phyloP scores from a whole-genome alignment of 2,797 vertebrate genomes.

The Decapterus maruadsi region DNA sequence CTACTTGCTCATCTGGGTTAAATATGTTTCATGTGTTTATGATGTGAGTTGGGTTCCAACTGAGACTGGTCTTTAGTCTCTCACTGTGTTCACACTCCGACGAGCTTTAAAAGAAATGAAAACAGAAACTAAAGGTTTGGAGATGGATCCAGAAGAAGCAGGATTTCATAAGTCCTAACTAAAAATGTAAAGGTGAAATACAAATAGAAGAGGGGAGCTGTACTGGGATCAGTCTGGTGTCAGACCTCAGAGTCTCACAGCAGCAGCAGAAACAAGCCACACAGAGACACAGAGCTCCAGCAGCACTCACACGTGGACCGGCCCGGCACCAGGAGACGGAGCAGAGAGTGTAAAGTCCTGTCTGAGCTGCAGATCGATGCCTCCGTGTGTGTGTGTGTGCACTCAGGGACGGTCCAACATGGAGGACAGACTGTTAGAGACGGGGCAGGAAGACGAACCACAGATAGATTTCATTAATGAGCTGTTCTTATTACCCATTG shows the following conservation, averaged over 20 bases:
- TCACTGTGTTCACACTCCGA: neutral
- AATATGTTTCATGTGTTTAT: too few relatives aligned
- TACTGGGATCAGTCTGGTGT: neutral
- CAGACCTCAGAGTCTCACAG: neutral
- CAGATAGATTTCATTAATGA: too few relatives aligned
- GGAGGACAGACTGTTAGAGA: too few relatives aligned
- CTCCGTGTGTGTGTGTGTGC: neutral
- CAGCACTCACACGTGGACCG: neutral
- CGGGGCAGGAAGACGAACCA: too few relatives aligned
- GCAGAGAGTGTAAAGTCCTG: slow-evolving; percentile 1
- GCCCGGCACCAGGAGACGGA: neutral
- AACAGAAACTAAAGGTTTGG: neutral
- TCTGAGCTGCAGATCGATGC: neutral
- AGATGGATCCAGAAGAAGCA: neutral
- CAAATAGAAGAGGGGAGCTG: neutral
- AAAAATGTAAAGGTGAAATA: neutral
- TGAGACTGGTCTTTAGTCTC: neutral
- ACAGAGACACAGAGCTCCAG: neutral
- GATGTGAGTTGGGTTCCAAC: too few relatives aligned
- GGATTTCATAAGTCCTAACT: neutral
- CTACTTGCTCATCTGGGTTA: too few relatives aligned
- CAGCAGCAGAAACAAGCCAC: neutral
- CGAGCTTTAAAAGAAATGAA: neutral
- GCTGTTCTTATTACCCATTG: too few relatives aligned
- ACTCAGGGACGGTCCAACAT: too few relatives aligned